A percentile compares a stretch with the other conserved stretches of the same genome.
These are phyloP conservation scores for Chymomyza caudatula DNA, from an alignment of 2,888 invertebrate species.

Conservation along the genomic window DNA sequence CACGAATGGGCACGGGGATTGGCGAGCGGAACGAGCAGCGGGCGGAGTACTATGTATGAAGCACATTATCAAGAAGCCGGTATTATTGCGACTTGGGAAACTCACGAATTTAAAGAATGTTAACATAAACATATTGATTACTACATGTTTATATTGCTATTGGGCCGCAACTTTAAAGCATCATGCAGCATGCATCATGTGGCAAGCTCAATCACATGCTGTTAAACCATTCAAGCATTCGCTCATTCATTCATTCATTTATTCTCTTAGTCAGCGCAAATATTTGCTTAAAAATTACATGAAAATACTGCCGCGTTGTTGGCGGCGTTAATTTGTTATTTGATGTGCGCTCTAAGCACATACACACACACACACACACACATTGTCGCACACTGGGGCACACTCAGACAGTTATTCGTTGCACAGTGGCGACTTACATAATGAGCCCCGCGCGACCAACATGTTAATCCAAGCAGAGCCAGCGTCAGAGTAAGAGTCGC, in stretches of 20 bases:
- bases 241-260: conserved; percentile 22
- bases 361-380: conserved; percentile 3
- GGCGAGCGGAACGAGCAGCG: no score
- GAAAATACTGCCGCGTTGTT: neutral
- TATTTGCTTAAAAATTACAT: conserved; percentile 28
- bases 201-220: conserved; percentile 18
- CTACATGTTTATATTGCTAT: neutral
- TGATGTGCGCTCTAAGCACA: conserved; percentile 47
- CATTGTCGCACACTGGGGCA: conserved; percentile 30
- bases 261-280: conserved; percentile 24
- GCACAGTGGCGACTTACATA: conserved; percentile 44
- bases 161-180: neutral
- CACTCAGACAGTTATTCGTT: conserved; percentile 56
- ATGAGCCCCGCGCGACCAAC: conserved; percentile 65
- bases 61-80: no score
- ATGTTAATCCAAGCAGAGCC: conserved; percentile 58
- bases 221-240: conserved; percentile 8
- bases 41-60: no score
- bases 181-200: conserved; percentile 26
- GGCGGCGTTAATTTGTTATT: conserved; percentile 48
- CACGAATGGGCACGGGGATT: no score
- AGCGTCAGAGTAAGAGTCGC: neutral
- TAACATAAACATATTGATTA: neutral
- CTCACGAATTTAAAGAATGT: neutral
- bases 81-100: no score